Conservation (phyloP, 2,888 invertebrate species). For the Tetranychus piercei region DNA sequence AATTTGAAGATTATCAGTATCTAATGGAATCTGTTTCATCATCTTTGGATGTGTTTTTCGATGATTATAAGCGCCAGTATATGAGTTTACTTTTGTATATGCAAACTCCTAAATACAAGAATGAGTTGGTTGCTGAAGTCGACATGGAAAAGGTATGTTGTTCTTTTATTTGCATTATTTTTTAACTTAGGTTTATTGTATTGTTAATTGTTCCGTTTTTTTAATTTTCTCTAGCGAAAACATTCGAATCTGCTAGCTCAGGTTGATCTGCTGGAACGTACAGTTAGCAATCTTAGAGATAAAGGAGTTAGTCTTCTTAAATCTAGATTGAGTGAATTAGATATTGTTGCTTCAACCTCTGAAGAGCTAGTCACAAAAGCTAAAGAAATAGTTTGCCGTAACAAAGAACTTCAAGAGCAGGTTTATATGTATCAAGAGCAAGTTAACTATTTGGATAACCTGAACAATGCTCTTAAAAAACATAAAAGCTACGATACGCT, state of each 20-base stretch:
- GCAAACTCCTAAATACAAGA: slow-evolving; percentile 55
- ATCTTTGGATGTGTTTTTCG: slow-evolving; percentile 40
- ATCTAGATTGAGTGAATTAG: slow-evolving; percentile 72
- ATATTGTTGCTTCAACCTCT: slow-evolving; percentile 41
- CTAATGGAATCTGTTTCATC: neutral
- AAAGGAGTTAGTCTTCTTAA: slow-evolving; percentile 75
- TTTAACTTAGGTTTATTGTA: neutral
- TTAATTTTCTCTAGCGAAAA: neutral
- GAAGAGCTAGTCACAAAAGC: slow-evolving; percentile 33
- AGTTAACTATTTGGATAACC: slow-evolving; percentile 38
- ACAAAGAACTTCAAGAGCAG: slow-evolving; percentile 75
- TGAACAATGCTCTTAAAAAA: slow-evolving; percentile 2
- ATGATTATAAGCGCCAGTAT: slow-evolving; percentile 67
- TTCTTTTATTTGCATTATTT: neutral
- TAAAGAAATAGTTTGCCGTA: slow-evolving; percentile 62
- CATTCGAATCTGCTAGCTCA: slow-evolving; percentile 34
- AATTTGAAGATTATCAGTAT: neutral
- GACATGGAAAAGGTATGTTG: slow-evolving; percentile 50
- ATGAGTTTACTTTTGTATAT: slow-evolving; percentile 63
- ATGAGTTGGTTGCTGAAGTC: slow-evolving; percentile 52
- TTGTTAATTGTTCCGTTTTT: neutral
- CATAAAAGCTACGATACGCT: slow-evolving; percentile 5
- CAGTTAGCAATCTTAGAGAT: slow-evolving; percentile 72
- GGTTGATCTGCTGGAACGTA: slow-evolving; percentile 47
- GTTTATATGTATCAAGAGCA: slow-evolving; percentile 67